Evolutionary conservation across 1,140 invertebrate genomes (phyloP).

Genomic region (Drosophila melanogaster): DNA sequence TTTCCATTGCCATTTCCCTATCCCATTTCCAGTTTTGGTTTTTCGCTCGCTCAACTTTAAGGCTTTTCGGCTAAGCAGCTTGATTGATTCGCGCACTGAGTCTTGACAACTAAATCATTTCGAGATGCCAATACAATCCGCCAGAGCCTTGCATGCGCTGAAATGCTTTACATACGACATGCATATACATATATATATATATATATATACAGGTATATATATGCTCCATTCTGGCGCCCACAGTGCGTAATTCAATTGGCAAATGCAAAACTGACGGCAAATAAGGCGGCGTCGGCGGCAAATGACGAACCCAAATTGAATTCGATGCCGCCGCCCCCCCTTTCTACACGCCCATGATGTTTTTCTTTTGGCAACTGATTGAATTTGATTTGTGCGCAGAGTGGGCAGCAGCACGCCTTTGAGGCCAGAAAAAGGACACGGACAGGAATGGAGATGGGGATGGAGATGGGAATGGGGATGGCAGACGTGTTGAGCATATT

Average conservation of each 20-base stretch:
- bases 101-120: constrained; percentile 69
- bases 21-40: constrained; percentile 8
- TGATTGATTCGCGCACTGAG: constrained; percentile 55
- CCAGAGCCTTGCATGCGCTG: constrained; percentile 2
- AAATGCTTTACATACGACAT: background rate
- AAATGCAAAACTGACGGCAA: constrained; percentile 60
- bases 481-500: constrained; percentile 69
- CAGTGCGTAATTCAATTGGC: constrained; percentile 53
- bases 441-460: background rate
- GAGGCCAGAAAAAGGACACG: background rate
- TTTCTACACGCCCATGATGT: constrained; percentile 1
- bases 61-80: constrained; percentile 38
- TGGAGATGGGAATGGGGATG: too few species aligned
- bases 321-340: constrained; percentile 31
- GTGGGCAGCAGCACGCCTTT: constrained; percentile 42
- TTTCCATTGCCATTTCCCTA: background rate
- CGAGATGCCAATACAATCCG: constrained; percentile 52
- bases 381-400: constrained; percentile 63
- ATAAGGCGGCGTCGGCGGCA: constrained; percentile 20
- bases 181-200: too few species aligned
- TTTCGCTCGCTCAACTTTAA: constrained; percentile 21
- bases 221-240: background rate
- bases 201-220: too few species aligned
- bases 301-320: constrained; percentile 62
- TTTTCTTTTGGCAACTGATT: constrained; percentile 64